phyloP scores from a whole-genome alignment of 2,797 vertebrate genomes.

The Menidia menidia region DNA sequence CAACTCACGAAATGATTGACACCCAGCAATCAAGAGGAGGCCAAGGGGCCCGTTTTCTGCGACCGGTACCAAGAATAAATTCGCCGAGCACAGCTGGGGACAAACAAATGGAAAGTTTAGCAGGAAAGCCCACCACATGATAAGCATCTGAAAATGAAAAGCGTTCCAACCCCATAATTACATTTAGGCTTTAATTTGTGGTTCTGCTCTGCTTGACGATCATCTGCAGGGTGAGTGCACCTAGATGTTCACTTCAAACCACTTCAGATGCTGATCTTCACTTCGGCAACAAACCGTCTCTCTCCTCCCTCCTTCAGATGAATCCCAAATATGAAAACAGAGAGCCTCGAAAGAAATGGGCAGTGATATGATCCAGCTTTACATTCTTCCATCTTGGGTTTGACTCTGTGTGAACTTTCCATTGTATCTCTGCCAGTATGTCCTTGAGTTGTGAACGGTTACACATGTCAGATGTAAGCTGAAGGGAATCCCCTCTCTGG shows the following conservation, averaged over 20 bases:
- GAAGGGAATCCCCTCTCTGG: conserved; percentile 43
- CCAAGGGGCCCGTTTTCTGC: conserved; percentile 19
- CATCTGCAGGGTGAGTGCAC: conserved; percentile 6
- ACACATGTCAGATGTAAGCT: conserved; percentile 36
- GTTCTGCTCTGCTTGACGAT: conserved; percentile 45
- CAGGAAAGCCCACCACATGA: conserved; percentile 34
- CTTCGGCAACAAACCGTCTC: conserved; percentile 18
- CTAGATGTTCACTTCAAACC: conserved; percentile 21
- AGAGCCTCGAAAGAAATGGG: conserved; percentile 20
- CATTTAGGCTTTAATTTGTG: conserved; percentile 56
- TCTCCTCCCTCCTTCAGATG: not conserved
- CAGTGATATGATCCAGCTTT: conserved; percentile 36
- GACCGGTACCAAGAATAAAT: conserved; percentile 57
- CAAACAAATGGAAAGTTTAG: conserved; percentile 52
- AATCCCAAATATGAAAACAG: conserved; percentile 24
- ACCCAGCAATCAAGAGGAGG: conserved; percentile 63
- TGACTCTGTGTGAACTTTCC: conserved; percentile 39
- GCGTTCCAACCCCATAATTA: conserved; percentile 60
- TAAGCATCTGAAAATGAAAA: conserved; percentile 52
- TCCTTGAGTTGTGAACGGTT: conserved; percentile 24
- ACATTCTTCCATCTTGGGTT: conserved; percentile 56
- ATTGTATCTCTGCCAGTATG: conserved; percentile 22
- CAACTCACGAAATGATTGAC: conserved; percentile 59
- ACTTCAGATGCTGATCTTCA: conserved; percentile 26
- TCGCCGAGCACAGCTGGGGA: conserved; percentile 26